These are phyloP conservation scores for Drosophila quadrilineata DNA, from an alignment of 1,140 invertebrate species.

Conservation along the genomic window DNA sequence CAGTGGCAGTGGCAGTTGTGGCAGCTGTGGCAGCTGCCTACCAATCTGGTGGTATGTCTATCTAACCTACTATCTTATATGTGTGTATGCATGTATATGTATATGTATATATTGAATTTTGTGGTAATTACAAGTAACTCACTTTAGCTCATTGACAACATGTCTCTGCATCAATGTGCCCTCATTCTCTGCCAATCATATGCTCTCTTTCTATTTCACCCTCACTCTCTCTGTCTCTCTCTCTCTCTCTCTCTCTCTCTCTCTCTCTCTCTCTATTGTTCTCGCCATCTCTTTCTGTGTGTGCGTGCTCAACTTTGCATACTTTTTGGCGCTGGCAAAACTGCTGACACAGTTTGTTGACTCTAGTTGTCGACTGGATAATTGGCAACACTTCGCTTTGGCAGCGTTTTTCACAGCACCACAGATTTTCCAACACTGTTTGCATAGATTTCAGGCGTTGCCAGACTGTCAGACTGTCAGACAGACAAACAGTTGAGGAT, in stretches of 20 bases:
- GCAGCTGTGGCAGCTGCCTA: constrained; percentile 15
- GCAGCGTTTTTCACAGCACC: constrained; percentile 5
- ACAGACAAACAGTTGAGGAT: constrained; percentile 40
- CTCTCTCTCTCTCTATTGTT: background rate
- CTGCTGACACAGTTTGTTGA: constrained; percentile 71
- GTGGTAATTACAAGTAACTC: constrained; percentile 78
- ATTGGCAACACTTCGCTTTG: constrained; percentile 58
- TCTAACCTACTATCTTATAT: too few relatives aligned
- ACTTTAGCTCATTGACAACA: constrained; percentile 59
- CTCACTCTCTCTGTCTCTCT: background rate
- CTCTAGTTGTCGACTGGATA: constrained; percentile 53
- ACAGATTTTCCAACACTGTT: constrained; percentile 43
- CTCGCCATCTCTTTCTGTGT: background rate
- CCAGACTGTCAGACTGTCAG: constrained; percentile 28
- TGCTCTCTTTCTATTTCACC: background rate
- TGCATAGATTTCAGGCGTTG: constrained; percentile 22
- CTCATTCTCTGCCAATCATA: background rate
- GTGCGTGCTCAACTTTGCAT: constrained; percentile 42
- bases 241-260: background rate
- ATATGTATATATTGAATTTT: constrained; percentile 66
- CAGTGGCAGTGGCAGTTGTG: constrained; percentile 31
- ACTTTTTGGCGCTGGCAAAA: constrained; percentile 62
- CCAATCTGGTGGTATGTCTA: constrained; percentile 45
- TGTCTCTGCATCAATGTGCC: background rate
- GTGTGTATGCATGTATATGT: constrained; percentile 37